Evolutionary conservation across 2,797 vertebrate genomes (phyloP), one percentile per base, ranked within the genome.

Genomic region (Oophaga sylvatica): DNA sequence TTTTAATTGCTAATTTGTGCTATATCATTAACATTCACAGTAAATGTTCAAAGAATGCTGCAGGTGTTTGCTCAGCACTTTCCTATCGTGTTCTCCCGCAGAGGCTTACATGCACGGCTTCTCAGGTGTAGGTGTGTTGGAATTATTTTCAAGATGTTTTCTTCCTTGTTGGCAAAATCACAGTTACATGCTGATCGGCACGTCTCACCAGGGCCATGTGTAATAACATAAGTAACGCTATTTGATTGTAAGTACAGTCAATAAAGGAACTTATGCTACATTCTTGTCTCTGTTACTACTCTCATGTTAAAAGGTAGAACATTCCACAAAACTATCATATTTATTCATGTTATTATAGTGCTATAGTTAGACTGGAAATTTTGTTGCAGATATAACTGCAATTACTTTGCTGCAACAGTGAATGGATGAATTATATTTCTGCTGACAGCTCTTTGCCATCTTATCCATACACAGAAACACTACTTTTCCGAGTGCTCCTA

Each of bases 161-260:
- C 80, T 89, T 89, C 87, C 87, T 89, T 78, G 81, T 89, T 86
- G 84, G 84, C 84, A 81, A 22, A 65, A 71, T 26, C 7, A 17
- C 31, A 78, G 45, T 56, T 89, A 26, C 73, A 20, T 89, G 87
- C 71, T 26, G 53, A 78, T 83, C 80, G 71, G 79, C 87, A 89
- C 87, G 87, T 89, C 83, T 82, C 87, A 71, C 87, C 6, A 2
- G 22, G 77, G 65, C 41, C 17, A 53, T 48, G 70, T 85, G 26
- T 68, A 76, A 31, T 41, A 48, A 79, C 41, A 60, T 73, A 65
- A 57, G 67, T 68, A 57, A 81, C 31, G 48, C 60, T 73, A 17
- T 73, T 45, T 45, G 26, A 81, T 48, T n/a, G 15, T 81, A 19
- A 22, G 35, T 17, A 31, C 20, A 53, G 17, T 65, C 76, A 57